phyloP scores from a whole-genome alignment of 2,113 vertebrate genomes.

The Serilophus lunatus region DNA sequence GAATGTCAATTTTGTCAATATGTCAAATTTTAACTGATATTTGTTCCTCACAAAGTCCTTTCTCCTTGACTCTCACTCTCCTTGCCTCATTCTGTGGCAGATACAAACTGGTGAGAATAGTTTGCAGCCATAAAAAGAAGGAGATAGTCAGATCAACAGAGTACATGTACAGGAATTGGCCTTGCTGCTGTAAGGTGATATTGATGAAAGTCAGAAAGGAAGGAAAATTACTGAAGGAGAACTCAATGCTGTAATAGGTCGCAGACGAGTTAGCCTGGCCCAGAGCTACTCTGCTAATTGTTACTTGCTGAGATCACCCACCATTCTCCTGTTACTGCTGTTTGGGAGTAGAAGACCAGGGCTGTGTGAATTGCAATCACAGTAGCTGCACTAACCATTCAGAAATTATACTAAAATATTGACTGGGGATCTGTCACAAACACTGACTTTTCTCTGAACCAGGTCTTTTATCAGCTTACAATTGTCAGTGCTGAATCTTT shows the following conservation, averaged over 20 bases:
- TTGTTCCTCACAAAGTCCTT: neutral
- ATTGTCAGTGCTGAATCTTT: neutral
- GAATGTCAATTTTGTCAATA: neutral
- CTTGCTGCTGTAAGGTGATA: neutral
- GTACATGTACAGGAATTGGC: neutral
- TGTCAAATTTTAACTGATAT: neutral
- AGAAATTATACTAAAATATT: neutral
- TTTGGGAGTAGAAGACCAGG: neutral
- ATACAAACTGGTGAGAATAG: neutral
- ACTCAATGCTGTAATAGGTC: neutral
- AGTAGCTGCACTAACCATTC: neutral
- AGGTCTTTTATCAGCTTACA: neutral
- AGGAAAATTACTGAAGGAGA: constrained; percentile 9
- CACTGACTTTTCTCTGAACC: neutral
- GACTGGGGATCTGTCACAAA: neutral
- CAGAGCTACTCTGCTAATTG: neutral
- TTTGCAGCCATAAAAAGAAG: neutral
- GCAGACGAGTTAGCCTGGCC: neutral
- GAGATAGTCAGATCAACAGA: neutral
- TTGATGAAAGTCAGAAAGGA: neutral
- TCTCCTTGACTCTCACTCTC: neutral
- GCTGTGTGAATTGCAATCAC: neutral
- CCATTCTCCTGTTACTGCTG: neutral
- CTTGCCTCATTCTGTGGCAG: neutral
- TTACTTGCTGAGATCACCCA: neutral